Evolutionary conservation across 2,797 vertebrate genomes (phyloP), one percentile per base, ranked within the genome.

Genomic region (Nyctibius grandis): DNA sequence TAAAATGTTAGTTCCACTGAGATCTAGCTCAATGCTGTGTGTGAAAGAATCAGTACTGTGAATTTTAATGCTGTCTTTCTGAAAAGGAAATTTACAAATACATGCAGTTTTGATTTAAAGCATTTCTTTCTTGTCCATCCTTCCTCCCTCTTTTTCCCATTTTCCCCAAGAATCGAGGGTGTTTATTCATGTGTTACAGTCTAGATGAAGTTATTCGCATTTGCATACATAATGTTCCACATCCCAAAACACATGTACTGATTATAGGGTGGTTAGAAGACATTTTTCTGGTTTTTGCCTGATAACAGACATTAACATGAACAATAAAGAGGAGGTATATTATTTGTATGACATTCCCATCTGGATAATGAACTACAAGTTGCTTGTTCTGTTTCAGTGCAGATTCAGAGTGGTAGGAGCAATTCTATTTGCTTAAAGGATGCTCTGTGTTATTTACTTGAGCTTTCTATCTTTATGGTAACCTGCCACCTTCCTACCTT

Each of bases 301-400:
- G 94, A 81, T 94, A 94, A 85, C 69, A 93, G 92, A 33, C 65
- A 90, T 93, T 94, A 93, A 47, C 38, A 20, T 51, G 69, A 89
- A 72, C 65, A 78, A n/a, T 56, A 81, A 81, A 78, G 82, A 84
- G 78, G 50, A 89, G 47, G 29, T 76, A 11, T 70, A 23, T 88
- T 90, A 78, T 84, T 90, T 84, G 76, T 88, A 33, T 76, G 76
- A 72, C 44, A 40, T 88, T 89, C 63, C 76, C 50, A 77, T 91
- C 85, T 90, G 85, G 61, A 64, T 96, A 91, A 90, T 69, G 70
- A 93, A 5, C 72, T 72, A 54, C 68, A 89, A 74, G 75, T 77
- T 85, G 48, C 42, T 78, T 54, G 38, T 73, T 88, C 73, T 90
- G 59, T 96, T 88, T 88, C 54, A 38, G 61, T 75, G 53, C 44